These are phyloP conservation scores for Ptyas mucosa DNA, from an alignment of 2,113 vertebrate species.

Conservation along the genomic window DNA sequence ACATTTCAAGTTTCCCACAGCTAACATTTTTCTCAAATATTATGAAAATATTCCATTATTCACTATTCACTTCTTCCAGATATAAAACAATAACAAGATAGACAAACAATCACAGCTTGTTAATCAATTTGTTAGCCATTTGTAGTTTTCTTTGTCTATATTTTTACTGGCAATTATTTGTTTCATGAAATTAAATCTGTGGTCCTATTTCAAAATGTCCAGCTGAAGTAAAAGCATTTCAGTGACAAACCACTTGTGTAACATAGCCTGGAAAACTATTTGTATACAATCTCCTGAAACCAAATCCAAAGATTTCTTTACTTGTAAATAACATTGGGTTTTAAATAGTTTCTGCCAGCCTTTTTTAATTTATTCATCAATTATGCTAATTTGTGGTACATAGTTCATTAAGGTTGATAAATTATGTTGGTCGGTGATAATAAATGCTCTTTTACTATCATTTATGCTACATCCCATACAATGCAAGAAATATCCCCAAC, in stretches of 20 bases:
- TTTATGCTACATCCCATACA: not conserved
- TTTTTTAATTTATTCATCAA: not conserved
- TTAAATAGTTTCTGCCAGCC: not conserved
- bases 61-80: not conserved
- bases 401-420: not conserved
- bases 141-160: not conserved
- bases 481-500: not conserved
- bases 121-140: conserved; percentile 50
- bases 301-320: not conserved
- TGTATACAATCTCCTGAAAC: not conserved
- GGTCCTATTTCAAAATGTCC: not conserved
- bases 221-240: not conserved
- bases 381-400: not conserved
- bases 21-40: not conserved
- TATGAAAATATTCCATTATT: not conserved
- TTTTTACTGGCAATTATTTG: not conserved
- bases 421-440: not conserved
- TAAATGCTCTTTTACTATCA: not conserved
- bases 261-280: not conserved
- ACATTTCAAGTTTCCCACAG: not conserved
- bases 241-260: not conserved
- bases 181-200: not conserved
- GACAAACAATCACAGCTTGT: not conserved
- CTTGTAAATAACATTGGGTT: not conserved
- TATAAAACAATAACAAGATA: not conserved